Base-by-base conservation (phyloP, 37 sponge, comb jelly and placozoan genomes). In the Beroe forskalii region DNA sequence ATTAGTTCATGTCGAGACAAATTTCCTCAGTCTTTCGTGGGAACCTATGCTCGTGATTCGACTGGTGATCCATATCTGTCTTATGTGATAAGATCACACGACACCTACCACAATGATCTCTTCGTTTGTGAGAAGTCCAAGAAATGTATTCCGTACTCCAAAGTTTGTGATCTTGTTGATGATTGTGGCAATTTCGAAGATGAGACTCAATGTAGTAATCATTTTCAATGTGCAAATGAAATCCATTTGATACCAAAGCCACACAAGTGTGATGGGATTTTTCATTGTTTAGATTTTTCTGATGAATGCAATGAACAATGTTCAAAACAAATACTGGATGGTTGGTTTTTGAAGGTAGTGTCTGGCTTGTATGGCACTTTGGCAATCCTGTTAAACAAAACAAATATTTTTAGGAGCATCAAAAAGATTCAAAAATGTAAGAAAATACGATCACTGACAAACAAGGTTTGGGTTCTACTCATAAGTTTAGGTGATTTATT, bases 261-360 rank as follows among this genome's bases (percentile, higher is more conserved):
- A 8, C 66, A 64, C 25, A 64, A 64, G 25, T 64, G 66, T 64
- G 66, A 64, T 64, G 66, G 66, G 17, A 64, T n/a, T n/a, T 64
- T 30, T 64, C 30, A 64, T 23, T 64, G 66, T 23, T 22, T 64
- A 22, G 66, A 64, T 64, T 64, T 64, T 6, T 30, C 30, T n/a
- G 66, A 64, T 22, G 66, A 64, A 22, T 64, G 66, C 66, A 64
- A 64, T 64, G 66, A 64, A 8, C 4, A 23, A 4, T 64, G 66
- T 22, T 6, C 30, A 22, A 23, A 27, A 22, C 20, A 64, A 64
- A 64, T 64, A 64, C 25, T 64, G 25, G 30, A 64, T 8, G 25
- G 30, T 23, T 64, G 25, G 66, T 64, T 64, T 27, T 27, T 64
- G 17, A 64, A 64, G 17, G 25, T 23, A 6, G 31, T 27, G 4